Evolutionary conservation across 2,888 invertebrate species (phyloP), one percentile per base, ranked within the genome.

Genomic region (Polyommatus icarus): DNA sequence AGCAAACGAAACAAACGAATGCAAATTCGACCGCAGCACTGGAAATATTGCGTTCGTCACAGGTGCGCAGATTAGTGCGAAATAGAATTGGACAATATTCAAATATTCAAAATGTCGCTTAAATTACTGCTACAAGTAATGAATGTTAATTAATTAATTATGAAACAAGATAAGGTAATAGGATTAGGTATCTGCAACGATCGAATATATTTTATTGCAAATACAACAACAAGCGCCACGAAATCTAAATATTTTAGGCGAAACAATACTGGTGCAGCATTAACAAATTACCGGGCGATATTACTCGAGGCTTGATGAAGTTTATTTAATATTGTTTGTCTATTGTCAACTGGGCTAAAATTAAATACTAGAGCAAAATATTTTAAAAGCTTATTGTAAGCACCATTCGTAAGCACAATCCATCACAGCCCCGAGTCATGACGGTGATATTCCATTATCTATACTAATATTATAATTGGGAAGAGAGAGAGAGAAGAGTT

Each of bases 11-110:
- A n/a, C n/a, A n/a, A n/a, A n/a, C n/a, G n/a, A n/a, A n/a, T n/a
- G n/a, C n/a, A n/a, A 40, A 72, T 40, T 72, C 18, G 10, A 40
- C n/a, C 40, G 36, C 75, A 54, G 75, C 50, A 54, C 54, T 75
- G 75, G 75, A 75, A 24, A 75, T 50, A 54, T 24, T 29, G 75
- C 54, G 15, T 18, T 46, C 29, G 29, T 50, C 72, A 72, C 76
- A 61, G 76, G 59, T 76, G 76, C 61, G 76, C 61, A 76, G 76
- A 32, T 76, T 40, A 59, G 36, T n/a, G 29, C 57, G 18, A 59
- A 76, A 76, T 76, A 76, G 76, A 76, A 76, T 76, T 76, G 76
- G 76, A 76, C 76, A 59, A 61, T 59, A 76, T 59, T 76, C 76
- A 76, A 76, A 61, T 76, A 59, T 59, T 76, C 59, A 32, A 76